Percentiles rank a stretch among this genome's conserved stretches.
Conservation (phyloP, 2,797 vertebrate genomes). For the Iguana delicatissima region DNA sequence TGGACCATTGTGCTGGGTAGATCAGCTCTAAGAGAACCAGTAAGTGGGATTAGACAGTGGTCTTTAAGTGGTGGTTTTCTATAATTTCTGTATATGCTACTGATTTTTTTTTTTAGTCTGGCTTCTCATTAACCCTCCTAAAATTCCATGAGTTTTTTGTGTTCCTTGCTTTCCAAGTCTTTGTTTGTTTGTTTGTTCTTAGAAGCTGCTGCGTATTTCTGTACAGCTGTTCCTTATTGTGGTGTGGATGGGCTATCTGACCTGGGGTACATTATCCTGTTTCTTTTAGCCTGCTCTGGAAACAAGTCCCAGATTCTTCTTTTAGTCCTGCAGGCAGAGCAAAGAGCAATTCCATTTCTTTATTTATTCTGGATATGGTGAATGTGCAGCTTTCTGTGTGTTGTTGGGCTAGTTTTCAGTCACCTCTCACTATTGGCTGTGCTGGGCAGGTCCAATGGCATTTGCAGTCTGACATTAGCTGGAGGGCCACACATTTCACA, state of each 20-base stretch:
- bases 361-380: background rate
- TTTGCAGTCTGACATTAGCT: background rate
- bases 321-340: background rate
- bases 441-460: too few relatives aligned
- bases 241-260: constrained; percentile 47
- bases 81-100: constrained; percentile 7
- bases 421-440: too few relatives aligned
- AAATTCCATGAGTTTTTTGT: background rate
- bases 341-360: background rate
- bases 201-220: constrained; percentile 42
- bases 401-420: background rate
- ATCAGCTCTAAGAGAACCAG: constrained; percentile 93
- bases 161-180: background rate
- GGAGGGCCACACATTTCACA: too few relatives aligned
- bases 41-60: constrained; percentile 76
- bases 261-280: constrained; percentile 34
- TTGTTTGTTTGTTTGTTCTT: constrained; percentile 48
- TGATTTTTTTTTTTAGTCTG: background rate
- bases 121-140: background rate
- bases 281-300: constrained; percentile 40
- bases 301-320: background rate
- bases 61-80: constrained; percentile 16
- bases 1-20: constrained; percentile 96
- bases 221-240: background rate
- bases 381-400: too few relatives aligned